phyloP scores from a whole-genome alignment of 2,113 vertebrate species.

The Misgurnus anguillicaudatus region DNA sequence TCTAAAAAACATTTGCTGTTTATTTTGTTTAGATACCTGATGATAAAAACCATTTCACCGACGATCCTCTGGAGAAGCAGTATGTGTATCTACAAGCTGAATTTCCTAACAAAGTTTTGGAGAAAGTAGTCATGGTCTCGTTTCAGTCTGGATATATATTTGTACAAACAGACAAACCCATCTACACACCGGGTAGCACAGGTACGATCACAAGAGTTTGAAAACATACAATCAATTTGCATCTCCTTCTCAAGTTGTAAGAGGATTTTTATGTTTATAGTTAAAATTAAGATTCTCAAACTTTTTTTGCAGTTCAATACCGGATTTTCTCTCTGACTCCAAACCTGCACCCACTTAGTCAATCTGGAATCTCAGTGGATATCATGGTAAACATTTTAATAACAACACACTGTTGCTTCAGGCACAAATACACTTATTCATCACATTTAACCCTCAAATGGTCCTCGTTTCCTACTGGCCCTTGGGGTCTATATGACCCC shows the following conservation, averaged over 20 bases:
- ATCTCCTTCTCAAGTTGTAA: no score
- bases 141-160: conserved; percentile 58
- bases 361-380: conserved; percentile 42
- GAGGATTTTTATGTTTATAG: no score
- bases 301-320: conserved; percentile 33
- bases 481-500: no score
- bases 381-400: conserved; percentile 39
- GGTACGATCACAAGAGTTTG: conserved; percentile 16
- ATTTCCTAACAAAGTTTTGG: conserved; percentile 16
- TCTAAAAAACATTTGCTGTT: neutral
- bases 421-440: neutral
- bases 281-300: no score
- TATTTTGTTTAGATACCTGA: conserved; percentile 31
- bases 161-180: conserved; percentile 54
- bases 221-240: neutral
- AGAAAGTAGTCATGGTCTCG: conserved; percentile 51
- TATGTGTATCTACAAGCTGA: conserved; percentile 46
- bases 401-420: neutral
- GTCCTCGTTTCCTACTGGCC: no score
- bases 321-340: conserved; percentile 50
- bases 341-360: conserved; percentile 26
- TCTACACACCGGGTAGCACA: conserved; percentile 11
- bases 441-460: neutral
- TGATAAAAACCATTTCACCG: conserved; percentile 3
- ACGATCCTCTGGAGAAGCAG: conserved; percentile 38